Percentiles rank a stretch among this genome's conserved stretches.
Evolutionary conservation across 1,140 invertebrate species (phyloP).

Genomic region (Globodera rostochiensis): DNA sequence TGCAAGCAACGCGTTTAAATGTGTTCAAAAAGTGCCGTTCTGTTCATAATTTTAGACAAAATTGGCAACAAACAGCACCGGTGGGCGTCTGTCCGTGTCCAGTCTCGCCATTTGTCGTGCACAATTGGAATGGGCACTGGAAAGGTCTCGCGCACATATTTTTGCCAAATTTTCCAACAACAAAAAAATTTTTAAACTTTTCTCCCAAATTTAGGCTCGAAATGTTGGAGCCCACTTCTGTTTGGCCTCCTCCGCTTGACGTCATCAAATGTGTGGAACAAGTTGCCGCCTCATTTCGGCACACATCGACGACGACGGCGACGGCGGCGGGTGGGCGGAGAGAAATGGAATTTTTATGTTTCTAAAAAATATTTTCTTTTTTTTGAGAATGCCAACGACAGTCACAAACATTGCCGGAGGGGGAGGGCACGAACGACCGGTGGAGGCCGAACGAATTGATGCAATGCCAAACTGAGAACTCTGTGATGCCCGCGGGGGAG

Average conservation of each 20-base stretch:
- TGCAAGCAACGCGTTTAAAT: background rate
- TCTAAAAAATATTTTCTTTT: slow-evolving; percentile 4
- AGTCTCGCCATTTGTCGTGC: background rate
- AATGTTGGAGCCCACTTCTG: background rate
- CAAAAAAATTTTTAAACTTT: background rate
- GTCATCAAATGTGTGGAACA: background rate
- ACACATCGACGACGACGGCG: background rate
- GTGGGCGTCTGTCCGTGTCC: no score
- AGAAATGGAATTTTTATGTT: background rate
- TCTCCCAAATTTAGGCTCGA: background rate
- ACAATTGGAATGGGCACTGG: slow-evolving; percentile 37
- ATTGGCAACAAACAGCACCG: no score
- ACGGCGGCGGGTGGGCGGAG: no score
- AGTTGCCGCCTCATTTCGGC: slow-evolving; percentile 8
- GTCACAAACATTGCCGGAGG: background rate
- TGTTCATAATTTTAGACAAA: no score
- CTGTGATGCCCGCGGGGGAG: background rate
- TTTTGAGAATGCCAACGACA: background rate
- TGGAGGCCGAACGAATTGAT: background rate
- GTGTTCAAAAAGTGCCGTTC: background rate
- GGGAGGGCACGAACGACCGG: background rate
- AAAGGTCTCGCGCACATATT: slow-evolving; percentile 18
- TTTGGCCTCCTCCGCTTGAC: background rate
- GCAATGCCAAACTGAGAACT: background rate
- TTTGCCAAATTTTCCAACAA: background rate